These are phyloP conservation scores for Drosophila pseudotalamancana DNA, from an alignment of 2,888 invertebrate genomes.

Conservation along the genomic window DNA sequence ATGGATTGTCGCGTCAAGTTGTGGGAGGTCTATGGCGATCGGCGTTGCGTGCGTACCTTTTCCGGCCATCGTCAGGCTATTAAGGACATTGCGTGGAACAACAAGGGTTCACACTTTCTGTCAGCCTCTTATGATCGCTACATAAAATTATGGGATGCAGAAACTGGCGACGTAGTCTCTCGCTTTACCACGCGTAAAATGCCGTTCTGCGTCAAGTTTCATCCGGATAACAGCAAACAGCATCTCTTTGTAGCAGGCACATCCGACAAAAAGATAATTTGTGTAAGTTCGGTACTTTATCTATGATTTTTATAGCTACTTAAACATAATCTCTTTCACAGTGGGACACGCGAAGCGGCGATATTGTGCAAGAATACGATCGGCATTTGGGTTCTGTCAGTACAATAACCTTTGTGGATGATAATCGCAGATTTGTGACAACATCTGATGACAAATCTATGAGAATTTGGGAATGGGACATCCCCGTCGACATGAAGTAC, in stretches of 20 bases:
- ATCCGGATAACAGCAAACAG: constrained; percentile 98
- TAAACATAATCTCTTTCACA: constrained; percentile 30
- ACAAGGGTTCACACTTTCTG: constrained; percentile 95
- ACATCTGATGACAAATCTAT: constrained; percentile 99
- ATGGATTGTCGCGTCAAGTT: constrained; percentile 99
- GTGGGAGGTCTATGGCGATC: constrained; percentile 99
- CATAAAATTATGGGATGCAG: constrained; percentile 99
- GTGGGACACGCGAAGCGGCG: constrained; percentile 98
- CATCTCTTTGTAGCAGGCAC: constrained; percentile 99
- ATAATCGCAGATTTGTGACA: constrained; percentile 98
- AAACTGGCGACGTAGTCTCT: constrained; percentile 94
- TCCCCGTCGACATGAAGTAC: constrained; percentile 99
- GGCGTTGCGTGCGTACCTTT: constrained; percentile 96
- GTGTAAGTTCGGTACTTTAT: constrained; percentile 87
- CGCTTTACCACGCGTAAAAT: constrained; percentile 98
- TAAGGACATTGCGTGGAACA: constrained; percentile 97
- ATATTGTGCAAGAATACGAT: constrained; percentile 99
- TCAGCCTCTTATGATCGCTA: constrained; percentile 99
- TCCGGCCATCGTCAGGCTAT: constrained; percentile 99
- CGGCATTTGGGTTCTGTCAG: constrained; percentile 99
- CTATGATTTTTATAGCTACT: neutral
- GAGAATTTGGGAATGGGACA: constrained; percentile 99
- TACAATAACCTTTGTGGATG: constrained; percentile 99
- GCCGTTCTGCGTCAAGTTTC: constrained; percentile 98
- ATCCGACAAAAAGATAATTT: constrained; percentile 99